These are phyloP conservation scores for Pachliopta kotzebuea DNA, from an alignment of 2,888 invertebrate genomes.

Conservation along the genomic window DNA sequence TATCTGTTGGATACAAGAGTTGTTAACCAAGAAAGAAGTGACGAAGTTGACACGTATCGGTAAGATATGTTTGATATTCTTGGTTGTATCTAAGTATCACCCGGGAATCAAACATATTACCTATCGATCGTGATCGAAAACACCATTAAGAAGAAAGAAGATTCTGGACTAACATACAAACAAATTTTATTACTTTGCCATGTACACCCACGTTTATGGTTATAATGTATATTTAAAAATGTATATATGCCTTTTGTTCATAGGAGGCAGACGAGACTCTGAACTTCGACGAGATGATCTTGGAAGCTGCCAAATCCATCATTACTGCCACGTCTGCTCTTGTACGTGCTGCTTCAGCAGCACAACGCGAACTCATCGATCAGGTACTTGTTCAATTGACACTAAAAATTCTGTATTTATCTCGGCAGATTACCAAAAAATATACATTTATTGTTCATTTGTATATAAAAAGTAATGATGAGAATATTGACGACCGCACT, in stretches of 20 bases:
- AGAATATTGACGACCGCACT: slow-evolving; percentile 27
- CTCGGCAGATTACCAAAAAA: too few species aligned
- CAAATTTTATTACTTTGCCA: slow-evolving; percentile 28
- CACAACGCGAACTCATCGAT: slow-evolving; percentile 96
- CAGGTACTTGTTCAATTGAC: slow-evolving; percentile 71
- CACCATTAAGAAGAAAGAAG: slow-evolving; percentile 28
- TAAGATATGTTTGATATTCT: slow-evolving; percentile 99
- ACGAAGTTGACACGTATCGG: slow-evolving; percentile 60
- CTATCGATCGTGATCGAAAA: slow-evolving; percentile 81
- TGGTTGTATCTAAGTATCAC: slow-evolving; percentile 95
- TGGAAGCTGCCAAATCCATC: slow-evolving; percentile 98
- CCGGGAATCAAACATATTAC: slow-evolving; percentile 99
- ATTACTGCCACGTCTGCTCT: slow-evolving; percentile 98
- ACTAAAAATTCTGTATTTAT: too few species aligned
- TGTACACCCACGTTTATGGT: slow-evolving; percentile 18
- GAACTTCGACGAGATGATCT: slow-evolving; percentile 99
- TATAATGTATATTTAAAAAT: background rate
- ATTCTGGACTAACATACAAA: background rate
- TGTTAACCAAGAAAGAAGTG: slow-evolving; percentile 29
- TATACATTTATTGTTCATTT: too few species aligned
- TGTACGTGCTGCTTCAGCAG: slow-evolving; percentile 97
- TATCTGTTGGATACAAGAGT: background rate
- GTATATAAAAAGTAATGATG: slow-evolving; percentile 15
- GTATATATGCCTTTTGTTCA: background rate
- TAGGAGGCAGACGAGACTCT: slow-evolving; percentile 95